A percentile compares a stretch with the other conserved stretches of the same genome.
Conservation (phyloP, 2,113 vertebrate genomes). For the Tichodroma muraria region DNA sequence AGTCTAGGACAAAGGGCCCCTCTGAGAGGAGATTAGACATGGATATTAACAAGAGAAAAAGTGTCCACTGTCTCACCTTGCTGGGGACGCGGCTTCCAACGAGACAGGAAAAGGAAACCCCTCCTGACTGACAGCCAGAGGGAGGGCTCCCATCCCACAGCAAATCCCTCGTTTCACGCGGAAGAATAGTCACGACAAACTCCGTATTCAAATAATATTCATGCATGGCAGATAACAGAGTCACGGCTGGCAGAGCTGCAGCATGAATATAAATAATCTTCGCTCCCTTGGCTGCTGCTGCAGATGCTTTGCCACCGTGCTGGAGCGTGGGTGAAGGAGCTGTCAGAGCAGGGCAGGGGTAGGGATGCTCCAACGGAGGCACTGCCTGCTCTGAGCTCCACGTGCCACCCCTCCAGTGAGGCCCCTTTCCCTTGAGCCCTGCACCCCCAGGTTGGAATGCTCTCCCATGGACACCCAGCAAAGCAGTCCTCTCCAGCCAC, state of each 20-base stretch:
- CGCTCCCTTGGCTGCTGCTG: background rate
- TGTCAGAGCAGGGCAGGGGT: background rate
- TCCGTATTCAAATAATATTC: conserved; percentile 37
- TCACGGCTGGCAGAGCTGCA: conserved; percentile 46
- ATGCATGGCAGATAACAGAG: conserved; percentile 51
- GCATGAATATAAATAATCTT: conserved; percentile 43
- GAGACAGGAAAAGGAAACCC: conserved; percentile 60
- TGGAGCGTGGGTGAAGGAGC: background rate
- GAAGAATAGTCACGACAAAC: conserved; percentile 56
- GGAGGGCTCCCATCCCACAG: conserved; percentile 47
- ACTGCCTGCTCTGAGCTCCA: background rate
- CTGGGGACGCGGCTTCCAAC: conserved; percentile 26
- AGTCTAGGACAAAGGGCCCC: conserved; percentile 63
- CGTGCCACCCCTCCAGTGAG: accelerated
- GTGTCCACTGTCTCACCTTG: conserved; percentile 66
- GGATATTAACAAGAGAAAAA: conserved; percentile 68
- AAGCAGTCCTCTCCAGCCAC: background rate
- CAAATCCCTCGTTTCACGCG: conserved; percentile 44
- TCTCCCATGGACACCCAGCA: background rate
- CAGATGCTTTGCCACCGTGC: background rate
- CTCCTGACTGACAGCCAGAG: conserved; percentile 51
- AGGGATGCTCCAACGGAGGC: background rate
- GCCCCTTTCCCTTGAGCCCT: background rate
- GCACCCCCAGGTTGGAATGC: background rate
- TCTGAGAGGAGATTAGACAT: conserved; percentile 66